Base-by-base conservation (phyloP, 2,113 vertebrate genomes). In the Psittacula cyanocephala region DNA sequence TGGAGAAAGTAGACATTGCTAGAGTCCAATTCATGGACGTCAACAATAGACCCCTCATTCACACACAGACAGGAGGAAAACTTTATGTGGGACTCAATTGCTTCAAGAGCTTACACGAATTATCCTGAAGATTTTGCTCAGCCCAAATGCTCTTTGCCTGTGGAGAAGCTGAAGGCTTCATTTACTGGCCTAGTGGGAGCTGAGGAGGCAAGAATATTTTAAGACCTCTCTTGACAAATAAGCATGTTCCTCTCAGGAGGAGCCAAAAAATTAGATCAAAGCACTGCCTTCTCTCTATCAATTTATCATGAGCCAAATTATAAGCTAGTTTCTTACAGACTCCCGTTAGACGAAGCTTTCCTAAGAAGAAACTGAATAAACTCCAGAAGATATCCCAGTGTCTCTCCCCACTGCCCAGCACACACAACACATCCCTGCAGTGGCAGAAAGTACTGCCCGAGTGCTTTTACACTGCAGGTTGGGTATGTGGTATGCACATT, bases 201-300 rank as follows among this genome's bases (percentile, higher is more conserved):
- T 69, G 53, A 82, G 44, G n/a, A 39, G 28, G 27, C 14, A 28
- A 83, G 62, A 74, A 43, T 55, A 55, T 47, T 90, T 83, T 17
- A 81, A 78, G 44, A 35, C n/a, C 24, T 68, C 47, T 91, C 76
- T 71, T 88, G 57, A 60, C 17, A 92, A 94, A 62, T 47, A 92
- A 74, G 11, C 25, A 44, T 23, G 50, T 78, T 81, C 22, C 47
- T 88, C 47, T 88, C 52, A 83, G 64, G 52, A 78, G 35, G 17
- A 88, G 75, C 29, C n/a, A 84, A 90, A 95, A 81, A 76, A 50
- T n/a, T 46, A 88, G 55, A 90, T 60, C 52, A 71, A 83, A 93
- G 29, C 29, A 62, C 60, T 64, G 37, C 10, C 55, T 83, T 82
- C 41, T 69, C n/a, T 70, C 60, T 88, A 44, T 53, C 81, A 37